phyloP scores from a whole-genome alignment of 1,140 invertebrate genomes.

The Microplitis mediator region DNA sequence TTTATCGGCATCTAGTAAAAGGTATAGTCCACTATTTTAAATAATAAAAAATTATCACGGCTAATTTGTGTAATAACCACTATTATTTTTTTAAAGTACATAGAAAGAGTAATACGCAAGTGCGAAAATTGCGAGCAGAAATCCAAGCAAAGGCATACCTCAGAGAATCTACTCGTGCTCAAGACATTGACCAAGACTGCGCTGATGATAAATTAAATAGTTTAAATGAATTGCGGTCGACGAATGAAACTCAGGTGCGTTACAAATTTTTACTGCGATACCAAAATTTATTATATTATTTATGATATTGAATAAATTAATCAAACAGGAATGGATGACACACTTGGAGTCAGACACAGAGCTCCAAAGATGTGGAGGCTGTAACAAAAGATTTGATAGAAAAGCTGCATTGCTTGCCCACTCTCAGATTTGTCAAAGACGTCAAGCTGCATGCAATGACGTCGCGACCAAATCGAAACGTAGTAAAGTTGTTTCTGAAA shows the following conservation, averaged over 20 bases:
- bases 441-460: slow-evolving; percentile 48
- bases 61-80: not conserved
- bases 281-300: not conserved
- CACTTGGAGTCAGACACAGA: slow-evolving; percentile 65
- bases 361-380: slow-evolving; percentile 69
- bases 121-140: slow-evolving; percentile 64
- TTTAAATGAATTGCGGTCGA: not conserved
- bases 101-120: slow-evolving; percentile 67
- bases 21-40: slow-evolving; percentile 44
- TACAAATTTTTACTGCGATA: not conserved
- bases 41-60: not conserved
- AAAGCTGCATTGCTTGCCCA: slow-evolving; percentile 71
- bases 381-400: slow-evolving; percentile 71
- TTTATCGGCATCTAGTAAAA: slow-evolving; percentile 75
- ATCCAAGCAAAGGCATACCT: slow-evolving; percentile 67
- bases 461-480: slow-evolving; percentile 19
- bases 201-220: slow-evolving; percentile 20
- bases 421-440: slow-evolving; percentile 60
- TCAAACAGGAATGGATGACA: slow-evolving; percentile 65
- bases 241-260: slow-evolving; percentile 23
- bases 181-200: slow-evolving; percentile 31
- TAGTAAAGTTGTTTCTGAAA: slow-evolving; percentile 23
- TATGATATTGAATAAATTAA: slow-evolving; percentile 5
- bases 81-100: slow-evolving; percentile 43
- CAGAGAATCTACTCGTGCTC: slow-evolving; percentile 55